Conservation (phyloP, 2,888 invertebrate species). For the Cheilosia urbana region DNA sequence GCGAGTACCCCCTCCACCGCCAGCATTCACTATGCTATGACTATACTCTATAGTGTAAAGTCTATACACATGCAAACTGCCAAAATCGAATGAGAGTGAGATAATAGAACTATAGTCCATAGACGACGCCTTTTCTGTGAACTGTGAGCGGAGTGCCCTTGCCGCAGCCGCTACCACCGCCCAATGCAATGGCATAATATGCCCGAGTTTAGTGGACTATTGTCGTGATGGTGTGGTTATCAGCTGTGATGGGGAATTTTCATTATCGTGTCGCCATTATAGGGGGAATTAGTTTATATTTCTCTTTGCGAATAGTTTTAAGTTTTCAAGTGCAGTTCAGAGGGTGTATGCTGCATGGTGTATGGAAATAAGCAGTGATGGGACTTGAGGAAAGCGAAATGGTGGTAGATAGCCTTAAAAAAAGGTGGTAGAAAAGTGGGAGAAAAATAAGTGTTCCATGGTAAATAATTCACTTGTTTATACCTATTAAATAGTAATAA, state of each 20-base stretch:
- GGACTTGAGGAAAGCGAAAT: no score
- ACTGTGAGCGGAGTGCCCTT: background rate
- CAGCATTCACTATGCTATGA: background rate
- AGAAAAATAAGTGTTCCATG: no score
- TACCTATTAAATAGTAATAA: no score
- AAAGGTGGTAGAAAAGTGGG: no score
- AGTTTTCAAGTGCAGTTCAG: slow-evolving; percentile 30
- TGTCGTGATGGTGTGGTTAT: slow-evolving; percentile 37
- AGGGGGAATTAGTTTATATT: slow-evolving; percentile 9
- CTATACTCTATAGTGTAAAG: no score
- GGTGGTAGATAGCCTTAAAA: no score
- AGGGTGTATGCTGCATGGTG: background rate
- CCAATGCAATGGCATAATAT: no score
- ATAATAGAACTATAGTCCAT: slow-evolving; percentile 35
- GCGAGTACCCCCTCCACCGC: background rate
- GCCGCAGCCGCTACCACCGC: background rate
- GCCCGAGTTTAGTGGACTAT: background rate
- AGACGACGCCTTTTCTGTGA: slow-evolving; percentile 24
- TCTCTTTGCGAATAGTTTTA: slow-evolving; percentile 4
- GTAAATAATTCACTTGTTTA: no score
- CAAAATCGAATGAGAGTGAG: slow-evolving; percentile 38
- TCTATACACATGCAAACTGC: slow-evolving; percentile 54
- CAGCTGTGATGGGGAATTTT: slow-evolving; percentile 20
- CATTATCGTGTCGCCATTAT: background rate
- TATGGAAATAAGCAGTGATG: no score